Evolutionary conservation across 2,113 vertebrate genomes (phyloP), one percentile per base, ranked within the genome.

Genomic region (Heteronetta atricapilla): DNA sequence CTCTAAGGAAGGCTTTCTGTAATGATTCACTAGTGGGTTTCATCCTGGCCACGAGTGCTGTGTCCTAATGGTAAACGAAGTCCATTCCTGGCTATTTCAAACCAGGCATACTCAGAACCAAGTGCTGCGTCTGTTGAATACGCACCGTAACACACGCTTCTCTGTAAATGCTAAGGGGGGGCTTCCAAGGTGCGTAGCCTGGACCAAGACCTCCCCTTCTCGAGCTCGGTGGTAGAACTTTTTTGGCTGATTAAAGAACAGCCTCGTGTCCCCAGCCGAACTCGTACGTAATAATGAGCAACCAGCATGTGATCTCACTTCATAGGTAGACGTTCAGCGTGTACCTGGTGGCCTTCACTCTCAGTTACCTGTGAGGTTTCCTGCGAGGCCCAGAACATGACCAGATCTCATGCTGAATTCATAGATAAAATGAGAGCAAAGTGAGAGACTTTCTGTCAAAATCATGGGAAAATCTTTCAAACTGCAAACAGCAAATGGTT

Each of bases 231-330:
- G 33, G 56, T 5, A 84, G 50, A 88, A 50, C 23, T 9, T 4
- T 1, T 59, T 52, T 36, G 62, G 38, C 22, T 21, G 5, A 13
- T 40, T 40, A 21, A 60, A 82, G 82, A 31, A 55, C 75, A 70
- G 36, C 68, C 29, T 70, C 60, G 23, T 31, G 33, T n/a, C 72
- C 77, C 76, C 52, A 72, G 3, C 48, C 58, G 66, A 21, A 19
- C 29, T 58, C 33, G 2, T 18, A 5, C 0, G 4, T 58, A 25
- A 6, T n/a, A 52, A 25, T 3, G 8, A 46, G 64, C 22, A 33
- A 56, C 85, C 26, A 56, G 34, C 3, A 3, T 1, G 1, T 33
- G 40, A 13, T 4, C 50, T 83, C 46, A 6, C 46, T 19, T 34
- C 2, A 15, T 11, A 50, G 63, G 59, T 40, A 14, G 6, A 14